phyloP scores from a whole-genome alignment of 2,797 vertebrate genomes.

The Siniperca undulata region DNA sequence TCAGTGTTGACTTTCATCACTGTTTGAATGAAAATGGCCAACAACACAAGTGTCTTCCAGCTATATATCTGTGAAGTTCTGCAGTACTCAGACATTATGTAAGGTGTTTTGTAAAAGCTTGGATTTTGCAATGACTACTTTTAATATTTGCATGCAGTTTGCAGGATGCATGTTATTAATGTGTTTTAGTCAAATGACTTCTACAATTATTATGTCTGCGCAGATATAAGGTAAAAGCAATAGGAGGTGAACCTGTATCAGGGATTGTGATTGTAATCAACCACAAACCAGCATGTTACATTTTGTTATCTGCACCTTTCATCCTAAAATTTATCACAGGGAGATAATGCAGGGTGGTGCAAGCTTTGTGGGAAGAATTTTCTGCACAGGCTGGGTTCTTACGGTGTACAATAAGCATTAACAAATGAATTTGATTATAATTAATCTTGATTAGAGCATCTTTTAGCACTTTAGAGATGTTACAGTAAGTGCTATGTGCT shows the following conservation, averaged over 20 bases:
- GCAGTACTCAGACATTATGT: constrained; percentile 12
- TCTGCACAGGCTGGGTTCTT: constrained; percentile 5
- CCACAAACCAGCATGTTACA: constrained; percentile 17
- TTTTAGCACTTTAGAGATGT: constrained; percentile 39
- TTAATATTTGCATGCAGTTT: background rate
- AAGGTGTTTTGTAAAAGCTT: constrained; percentile 1
- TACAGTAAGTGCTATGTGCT: constrained; percentile 25
- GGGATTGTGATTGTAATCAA: constrained; percentile 45
- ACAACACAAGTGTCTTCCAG: constrained; percentile 20
- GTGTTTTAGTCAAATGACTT: background rate
- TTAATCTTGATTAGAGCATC: constrained; percentile 43
- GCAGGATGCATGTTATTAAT: background rate
- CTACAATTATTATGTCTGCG: background rate
- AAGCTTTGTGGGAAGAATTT: background rate
- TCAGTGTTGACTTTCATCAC: constrained; percentile 54
- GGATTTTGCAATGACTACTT: constrained; percentile 6
- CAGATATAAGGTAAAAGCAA: constrained; percentile 1
- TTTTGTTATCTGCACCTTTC: constrained; percentile 29
- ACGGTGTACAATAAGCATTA: constrained; percentile 8
- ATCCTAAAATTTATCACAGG: constrained; percentile 35
- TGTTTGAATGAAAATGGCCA: constrained; percentile 43
- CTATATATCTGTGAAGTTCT: constrained; percentile 31
- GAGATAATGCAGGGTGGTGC: constrained; percentile 14
- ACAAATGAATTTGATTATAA: constrained; percentile 34
- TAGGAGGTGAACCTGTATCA: constrained; percentile 17